Conservation (phyloP, 1,140 invertebrate species). For the Euura saliciscinereae region DNA sequence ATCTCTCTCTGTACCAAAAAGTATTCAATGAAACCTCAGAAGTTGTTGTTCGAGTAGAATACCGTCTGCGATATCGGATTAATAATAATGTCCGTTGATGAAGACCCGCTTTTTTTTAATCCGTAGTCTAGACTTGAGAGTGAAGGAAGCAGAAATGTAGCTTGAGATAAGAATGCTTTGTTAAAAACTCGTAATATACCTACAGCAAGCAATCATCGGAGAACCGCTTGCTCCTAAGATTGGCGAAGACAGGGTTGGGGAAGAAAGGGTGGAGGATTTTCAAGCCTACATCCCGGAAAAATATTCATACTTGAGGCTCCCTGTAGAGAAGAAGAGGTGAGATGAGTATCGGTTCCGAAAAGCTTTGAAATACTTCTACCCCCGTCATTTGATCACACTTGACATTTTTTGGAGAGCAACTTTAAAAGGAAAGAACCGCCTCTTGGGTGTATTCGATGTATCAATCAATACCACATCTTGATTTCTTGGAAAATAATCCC, state of each 20-base stretch:
- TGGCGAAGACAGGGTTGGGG: background rate
- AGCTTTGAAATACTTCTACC: slow-evolving; percentile 10
- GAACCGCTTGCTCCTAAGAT: background rate
- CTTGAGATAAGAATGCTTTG: no score
- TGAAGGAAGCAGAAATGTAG: no score
- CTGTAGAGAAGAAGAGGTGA: slow-evolving; percentile 12
- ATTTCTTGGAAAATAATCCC: slow-evolving; percentile 1
- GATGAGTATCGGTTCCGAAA: background rate
- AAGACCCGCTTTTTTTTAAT: no score
- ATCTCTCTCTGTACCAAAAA: no score
- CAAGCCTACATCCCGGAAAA: slow-evolving; percentile 9
- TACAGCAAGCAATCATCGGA: background rate
- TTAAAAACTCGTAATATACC: background rate
- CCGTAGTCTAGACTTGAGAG: no score
- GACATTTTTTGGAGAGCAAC: background rate
- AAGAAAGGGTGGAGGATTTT: slow-evolving; percentile 1
- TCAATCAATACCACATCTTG: background rate
- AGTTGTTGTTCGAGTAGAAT: no score
- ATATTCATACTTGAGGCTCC: slow-evolving; percentile 15
- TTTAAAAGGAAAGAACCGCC: no score
- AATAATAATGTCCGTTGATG: no score
- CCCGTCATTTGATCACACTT: background rate
- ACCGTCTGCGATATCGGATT: no score
- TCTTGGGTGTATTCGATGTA: no score
- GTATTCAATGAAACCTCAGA: no score